Evolutionary conservation across 2,888 invertebrate species (phyloP).

Genomic region (Dorcus parallelipipedus): DNA sequence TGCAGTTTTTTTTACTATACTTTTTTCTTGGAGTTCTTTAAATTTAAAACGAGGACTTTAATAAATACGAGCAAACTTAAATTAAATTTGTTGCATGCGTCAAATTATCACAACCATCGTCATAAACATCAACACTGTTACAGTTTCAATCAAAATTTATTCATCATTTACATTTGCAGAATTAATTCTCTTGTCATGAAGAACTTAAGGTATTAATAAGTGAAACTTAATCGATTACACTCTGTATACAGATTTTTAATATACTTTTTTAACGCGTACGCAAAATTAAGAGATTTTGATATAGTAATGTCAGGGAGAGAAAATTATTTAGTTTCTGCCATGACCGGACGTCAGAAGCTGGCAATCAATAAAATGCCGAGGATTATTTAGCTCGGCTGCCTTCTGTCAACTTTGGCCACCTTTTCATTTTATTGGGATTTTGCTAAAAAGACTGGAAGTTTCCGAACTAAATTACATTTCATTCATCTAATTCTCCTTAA

Average conservation of each 20-base stretch:
- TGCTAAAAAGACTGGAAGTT: slow-evolving; percentile 6
- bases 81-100: too few relatives aligned
- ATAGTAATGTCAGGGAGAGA: neutral
- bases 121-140: too few relatives aligned
- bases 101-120: too few relatives aligned
- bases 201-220: too few relatives aligned
- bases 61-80: too few relatives aligned
- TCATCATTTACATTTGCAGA: too few relatives aligned
- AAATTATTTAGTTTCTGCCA: slow-evolving; percentile 11
- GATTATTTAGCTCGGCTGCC: slow-evolving; percentile 25
- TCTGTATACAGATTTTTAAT: too few relatives aligned
- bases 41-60: neutral
- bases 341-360: slow-evolving; percentile 9
- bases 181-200: too few relatives aligned
- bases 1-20: slow-evolving; percentile 14
- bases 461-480: neutral
- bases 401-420: slow-evolving; percentile 29
- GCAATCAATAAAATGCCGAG: slow-evolving; percentile 21
- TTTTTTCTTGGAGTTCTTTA: neutral
- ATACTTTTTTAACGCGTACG: too few relatives aligned
- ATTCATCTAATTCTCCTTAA: neutral
- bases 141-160: too few relatives aligned
- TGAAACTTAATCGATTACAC: too few relatives aligned
- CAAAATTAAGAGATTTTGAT: neutral
- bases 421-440: slow-evolving; percentile 24